Evolutionary conservation across 2,113 vertebrate species (phyloP), one percentile per base, ranked within the genome.

Genomic region (Rhinolophus sinicus): DNA sequence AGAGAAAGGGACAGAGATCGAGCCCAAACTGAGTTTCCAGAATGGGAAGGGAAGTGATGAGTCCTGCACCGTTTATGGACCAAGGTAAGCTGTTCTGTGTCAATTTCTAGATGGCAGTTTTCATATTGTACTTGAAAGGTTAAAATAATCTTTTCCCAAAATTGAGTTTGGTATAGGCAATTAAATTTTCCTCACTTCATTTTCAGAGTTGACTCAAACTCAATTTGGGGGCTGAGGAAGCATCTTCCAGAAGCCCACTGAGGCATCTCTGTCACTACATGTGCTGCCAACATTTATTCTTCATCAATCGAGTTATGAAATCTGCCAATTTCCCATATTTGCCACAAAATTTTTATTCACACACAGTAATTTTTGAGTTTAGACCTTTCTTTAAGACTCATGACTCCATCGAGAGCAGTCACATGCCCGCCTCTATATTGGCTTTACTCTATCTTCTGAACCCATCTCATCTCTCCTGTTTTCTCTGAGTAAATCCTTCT

Each of bases 201-300:
- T 85, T 72, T 92, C 50, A 69, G 92, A 69, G 24, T 33, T 93
- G 47, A 81, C 16, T 76, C 54, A 75, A 72, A n/a, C n/a, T 70
- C 1, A 1, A 1, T 72, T 2, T 62, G n/a, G 56, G 28, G 52
- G 18, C 21, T 3, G 35, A 82, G 73, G 65, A 65, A 60, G 30
- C 35, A 56, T 12, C 19, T 14, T 67, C 44, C 30, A 47, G 67
- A 69, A 33, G 24, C 19, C 78, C 50, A 4, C 1, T 22, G 85
- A 87, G 56, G 47, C 69, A 35, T 33, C n/a, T n/a, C 76, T 54
- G 52, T 47, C 35, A 8, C 69, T 21, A 6, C 19, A 88, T 5
- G 4, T 15, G 38, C 52, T 94, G 77, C 77, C 76, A 47, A n/a
- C n/a, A 16, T 77, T 81, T 56, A 50, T 12, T 35, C 60, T 67